Evolutionary conservation across 2,888 invertebrate genomes (phyloP).

Genomic region (Anticlea derivata): DNA sequence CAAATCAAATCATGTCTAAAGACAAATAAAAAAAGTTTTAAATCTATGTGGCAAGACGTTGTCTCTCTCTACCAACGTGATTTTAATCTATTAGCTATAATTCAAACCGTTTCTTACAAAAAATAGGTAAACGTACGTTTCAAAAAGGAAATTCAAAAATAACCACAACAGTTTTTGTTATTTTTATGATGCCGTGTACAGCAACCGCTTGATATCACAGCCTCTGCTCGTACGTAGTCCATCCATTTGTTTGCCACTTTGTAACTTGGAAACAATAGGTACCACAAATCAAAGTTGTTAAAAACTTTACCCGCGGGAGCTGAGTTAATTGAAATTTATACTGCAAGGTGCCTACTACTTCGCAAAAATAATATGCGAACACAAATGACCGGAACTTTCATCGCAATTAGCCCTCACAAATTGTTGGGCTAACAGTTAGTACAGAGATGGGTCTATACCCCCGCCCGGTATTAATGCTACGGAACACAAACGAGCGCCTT

Average conservation of each 20-base stretch:
- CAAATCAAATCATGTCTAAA: no score
- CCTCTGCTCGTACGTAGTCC: background rate
- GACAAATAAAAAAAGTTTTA: no score
- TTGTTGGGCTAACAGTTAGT: slow-evolving; percentile 13
- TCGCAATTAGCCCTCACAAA: slow-evolving; percentile 9
- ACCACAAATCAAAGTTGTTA: slow-evolving; percentile 13
- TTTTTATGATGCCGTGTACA: no score
- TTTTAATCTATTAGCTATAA: no score
- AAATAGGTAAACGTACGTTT: no score
- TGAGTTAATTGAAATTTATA: slow-evolving; percentile 15
- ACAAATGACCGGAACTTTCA: slow-evolving; percentile 18
- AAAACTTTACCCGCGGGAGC: slow-evolving; percentile 11
- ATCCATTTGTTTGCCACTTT: slow-evolving; percentile 7
- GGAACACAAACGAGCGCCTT: background rate
- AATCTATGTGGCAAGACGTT: no score
- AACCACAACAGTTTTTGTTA: no score
- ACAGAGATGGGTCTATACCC: background rate
- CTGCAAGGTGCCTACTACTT: slow-evolving; percentile 5
- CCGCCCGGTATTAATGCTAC: background rate
- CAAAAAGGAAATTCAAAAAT: no score
- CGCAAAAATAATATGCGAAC: slow-evolving; percentile 15
- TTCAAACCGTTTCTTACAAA: no score
- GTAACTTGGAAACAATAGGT: slow-evolving; percentile 9
- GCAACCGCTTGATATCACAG: no score
- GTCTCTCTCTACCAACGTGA: no score